These are phyloP conservation scores for Rhynchotus rufescens DNA, from an alignment of 2,797 vertebrate genomes.

Conservation along the genomic window DNA sequence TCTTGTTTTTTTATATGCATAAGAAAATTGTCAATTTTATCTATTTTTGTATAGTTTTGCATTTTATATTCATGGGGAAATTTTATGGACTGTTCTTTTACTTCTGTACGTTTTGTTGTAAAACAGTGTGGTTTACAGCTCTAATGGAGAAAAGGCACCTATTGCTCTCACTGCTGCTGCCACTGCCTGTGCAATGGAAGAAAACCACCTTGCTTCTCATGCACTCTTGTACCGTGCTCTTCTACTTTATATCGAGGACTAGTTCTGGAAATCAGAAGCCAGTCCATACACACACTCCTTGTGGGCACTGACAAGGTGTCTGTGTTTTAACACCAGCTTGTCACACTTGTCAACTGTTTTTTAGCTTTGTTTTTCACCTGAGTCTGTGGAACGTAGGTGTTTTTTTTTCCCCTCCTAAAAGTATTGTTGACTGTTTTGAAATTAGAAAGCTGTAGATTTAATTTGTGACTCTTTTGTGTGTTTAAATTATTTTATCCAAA, in stretches of 20 bases:
- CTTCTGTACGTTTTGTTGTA: constrained; percentile 34
- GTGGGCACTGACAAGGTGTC: background rate
- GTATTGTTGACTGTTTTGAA: background rate
- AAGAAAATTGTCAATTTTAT: constrained; percentile 60
- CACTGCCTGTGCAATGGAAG: constrained; percentile 25
- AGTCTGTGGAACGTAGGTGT: background rate
- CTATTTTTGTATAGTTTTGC: constrained; percentile 82
- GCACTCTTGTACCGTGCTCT: fast-evolving
- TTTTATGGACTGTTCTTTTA: constrained; percentile 69
- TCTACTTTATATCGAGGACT: fast-evolving
- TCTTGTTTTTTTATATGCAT: background rate
- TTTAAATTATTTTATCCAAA: background rate
- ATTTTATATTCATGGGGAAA: constrained; percentile 77
- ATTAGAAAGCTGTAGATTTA: background rate
- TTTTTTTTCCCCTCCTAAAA: background rate
- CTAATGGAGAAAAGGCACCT: constrained; percentile 28
- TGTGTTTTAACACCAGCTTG: background rate
- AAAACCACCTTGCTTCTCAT: background rate
- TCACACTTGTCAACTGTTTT: background rate
- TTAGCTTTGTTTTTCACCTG: background rate
- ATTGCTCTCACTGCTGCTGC: constrained; percentile 35
- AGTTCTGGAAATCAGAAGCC: background rate
- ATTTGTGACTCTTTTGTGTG: background rate
- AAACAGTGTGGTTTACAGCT: constrained; percentile 56
- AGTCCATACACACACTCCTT: background rate